Conservation (phyloP, 2,888 invertebrate species). For the Odontothrips loti region DNA sequence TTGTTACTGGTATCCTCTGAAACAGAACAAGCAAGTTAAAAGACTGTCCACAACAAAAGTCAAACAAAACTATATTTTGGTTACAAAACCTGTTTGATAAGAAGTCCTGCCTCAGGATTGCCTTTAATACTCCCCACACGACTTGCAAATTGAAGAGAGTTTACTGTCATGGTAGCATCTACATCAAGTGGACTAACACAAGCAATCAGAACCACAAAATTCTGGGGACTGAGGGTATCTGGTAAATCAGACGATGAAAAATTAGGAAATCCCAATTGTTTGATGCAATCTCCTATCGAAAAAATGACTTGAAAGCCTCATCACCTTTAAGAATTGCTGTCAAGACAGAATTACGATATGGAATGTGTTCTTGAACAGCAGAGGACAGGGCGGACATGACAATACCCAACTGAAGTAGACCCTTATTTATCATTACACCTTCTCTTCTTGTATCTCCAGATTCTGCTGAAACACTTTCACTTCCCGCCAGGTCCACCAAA, state of each 20-base stretch:
- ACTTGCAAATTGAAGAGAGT: neutral
- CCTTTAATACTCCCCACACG: neutral
- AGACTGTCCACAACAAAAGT: neutral
- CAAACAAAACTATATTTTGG: neutral
- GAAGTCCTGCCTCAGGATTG: neutral
- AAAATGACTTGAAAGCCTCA: neutral
- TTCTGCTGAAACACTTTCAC: neutral
- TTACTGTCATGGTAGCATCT: neutral
- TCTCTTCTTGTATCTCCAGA: neutral
- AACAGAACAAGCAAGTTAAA: neutral
- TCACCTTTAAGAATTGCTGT: neutral
- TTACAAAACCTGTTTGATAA: constrained; percentile 1
- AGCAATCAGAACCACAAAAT: neutral
- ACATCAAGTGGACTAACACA: neutral
- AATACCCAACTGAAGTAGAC: neutral
- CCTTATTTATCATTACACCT: neutral
- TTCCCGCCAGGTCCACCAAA: neutral
- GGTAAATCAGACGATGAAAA: neutral
- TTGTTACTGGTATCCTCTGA: neutral
- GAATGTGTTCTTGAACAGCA: neutral
- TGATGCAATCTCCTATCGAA: too few species aligned
- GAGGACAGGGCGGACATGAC: neutral
- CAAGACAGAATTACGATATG: neutral
- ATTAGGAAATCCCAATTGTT: neutral
- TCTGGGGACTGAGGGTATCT: neutral